Evolutionary conservation across 2,888 invertebrate species (phyloP).

Genomic region (Cosmorhoe ocellata): DNA sequence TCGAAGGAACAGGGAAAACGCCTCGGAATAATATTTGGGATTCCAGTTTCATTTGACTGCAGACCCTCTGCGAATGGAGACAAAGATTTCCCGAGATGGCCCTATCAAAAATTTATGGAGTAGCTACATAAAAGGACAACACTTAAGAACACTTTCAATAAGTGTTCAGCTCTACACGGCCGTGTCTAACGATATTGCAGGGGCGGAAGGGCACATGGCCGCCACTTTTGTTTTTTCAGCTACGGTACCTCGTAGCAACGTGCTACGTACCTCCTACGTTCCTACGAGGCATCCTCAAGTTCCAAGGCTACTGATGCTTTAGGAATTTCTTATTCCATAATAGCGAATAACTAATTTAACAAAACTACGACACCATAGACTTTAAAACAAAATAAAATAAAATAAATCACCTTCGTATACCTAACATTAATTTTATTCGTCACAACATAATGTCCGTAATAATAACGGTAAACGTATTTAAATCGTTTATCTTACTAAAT

Average conservation of each 20-base stretch:
- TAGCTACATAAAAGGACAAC: slow-evolving; percentile 81
- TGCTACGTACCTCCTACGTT: too few relatives aligned
- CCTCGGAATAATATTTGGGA: slow-evolving; percentile 81
- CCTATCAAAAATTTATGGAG: slow-evolving; percentile 82
- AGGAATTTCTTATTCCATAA: too few relatives aligned
- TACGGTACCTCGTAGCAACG: background rate
- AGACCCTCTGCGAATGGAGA: slow-evolving; percentile 80
- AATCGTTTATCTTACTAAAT: too few relatives aligned
- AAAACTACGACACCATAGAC: too few relatives aligned
- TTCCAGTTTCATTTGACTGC: slow-evolving; percentile 80
- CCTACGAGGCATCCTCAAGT: too few relatives aligned
- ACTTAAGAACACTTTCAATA: slow-evolving; percentile 80
- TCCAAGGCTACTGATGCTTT: too few relatives aligned
- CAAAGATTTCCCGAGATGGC: slow-evolving; percentile 81
- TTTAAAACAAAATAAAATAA: too few relatives aligned
- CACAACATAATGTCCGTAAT: too few relatives aligned
- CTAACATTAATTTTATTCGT: too few relatives aligned
- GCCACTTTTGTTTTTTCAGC: slow-evolving; percentile 12
- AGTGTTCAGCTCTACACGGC: slow-evolving; percentile 68
- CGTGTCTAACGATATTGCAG: slow-evolving; percentile 48
- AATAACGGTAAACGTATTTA: too few relatives aligned
- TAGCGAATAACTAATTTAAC: too few relatives aligned
- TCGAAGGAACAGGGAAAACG: slow-evolving; percentile 78
- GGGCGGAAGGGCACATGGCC: slow-evolving; percentile 19
- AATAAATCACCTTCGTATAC: too few relatives aligned